These are phyloP conservation scores for Leptinotarsa lineolata DNA, from an alignment of 1,140 invertebrate genomes.

Conservation along the genomic window DNA sequence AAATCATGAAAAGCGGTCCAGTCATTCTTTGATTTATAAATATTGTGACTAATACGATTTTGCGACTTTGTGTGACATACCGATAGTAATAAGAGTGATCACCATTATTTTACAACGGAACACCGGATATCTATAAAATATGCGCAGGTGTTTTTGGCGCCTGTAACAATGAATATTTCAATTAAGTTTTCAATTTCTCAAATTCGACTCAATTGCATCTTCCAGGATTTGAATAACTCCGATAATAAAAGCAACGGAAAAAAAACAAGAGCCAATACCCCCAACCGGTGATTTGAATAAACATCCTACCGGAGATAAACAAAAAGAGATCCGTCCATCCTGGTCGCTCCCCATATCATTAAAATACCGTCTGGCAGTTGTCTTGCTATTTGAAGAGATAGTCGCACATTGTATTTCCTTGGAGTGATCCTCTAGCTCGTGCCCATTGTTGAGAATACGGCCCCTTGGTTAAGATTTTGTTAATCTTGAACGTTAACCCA, in stretches of 20 bases:
- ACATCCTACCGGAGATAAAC: constrained; percentile 16
- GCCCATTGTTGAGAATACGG: constrained; percentile 12
- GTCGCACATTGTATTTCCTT: constrained; percentile 26
- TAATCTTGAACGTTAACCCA: constrained; percentile 27
- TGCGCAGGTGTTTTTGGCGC: too few species aligned
- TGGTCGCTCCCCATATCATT: not conserved
- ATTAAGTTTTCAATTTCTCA: too few species aligned
- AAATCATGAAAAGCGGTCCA: too few species aligned
- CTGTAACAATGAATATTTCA: too few species aligned
- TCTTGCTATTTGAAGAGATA: constrained; percentile 17
- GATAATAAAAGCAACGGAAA: not conserved
- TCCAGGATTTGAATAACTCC: too few species aligned
- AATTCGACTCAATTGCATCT: too few species aligned
- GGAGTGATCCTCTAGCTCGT: constrained; percentile 24
- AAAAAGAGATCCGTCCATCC: constrained; percentile 8
- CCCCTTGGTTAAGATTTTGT: constrained; percentile 13
- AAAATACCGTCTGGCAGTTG: constrained; percentile 15
- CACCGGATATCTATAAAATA: too few species aligned
- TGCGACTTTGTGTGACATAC: too few species aligned
- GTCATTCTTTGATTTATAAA: too few species aligned
- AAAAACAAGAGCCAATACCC: not conserved
- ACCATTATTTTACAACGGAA: too few species aligned
- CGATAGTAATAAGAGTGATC: too few species aligned
- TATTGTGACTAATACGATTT: too few species aligned
- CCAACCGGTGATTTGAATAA: constrained; percentile 11